Base-by-base conservation (phyloP, 2,888 invertebrate species). In the Iphiclides podalirius region DNA sequence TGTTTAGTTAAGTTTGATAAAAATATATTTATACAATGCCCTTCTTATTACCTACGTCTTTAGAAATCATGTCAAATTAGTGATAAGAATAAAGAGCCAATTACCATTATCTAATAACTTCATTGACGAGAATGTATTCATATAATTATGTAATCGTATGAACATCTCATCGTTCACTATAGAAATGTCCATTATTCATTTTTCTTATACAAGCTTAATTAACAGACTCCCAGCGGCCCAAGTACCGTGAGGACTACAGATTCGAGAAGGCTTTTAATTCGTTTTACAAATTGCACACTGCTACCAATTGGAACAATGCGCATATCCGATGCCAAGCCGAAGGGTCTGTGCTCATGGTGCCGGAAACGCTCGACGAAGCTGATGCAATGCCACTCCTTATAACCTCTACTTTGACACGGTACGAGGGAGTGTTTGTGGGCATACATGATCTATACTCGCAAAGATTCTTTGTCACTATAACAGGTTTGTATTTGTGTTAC, bases 371-470 rank as follows among this genome's bases (percentile, higher is more conserved):
- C 12, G 76, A 76, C 51, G 76, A 75, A 42, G 72, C 73, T 0
- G 75, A 75, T 15, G 60, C 64, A 6, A 54, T 72, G 37, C 67
- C 71, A 3, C 50, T 75, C 1, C 59, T 76, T 4, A 62, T 70
- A 12, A 54, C 63, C 1, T 60, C 68, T 0, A 61, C 72, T 12
- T 54, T 64, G 15, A 59, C 56, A 9, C 64, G 61, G 33, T 72
- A 62, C 39, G 57, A 64, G 15, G 74, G 76, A 3, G 64, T 71
- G 0, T 77, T 64, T 40, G 55, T 75, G 2, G 76, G 75, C 28
- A 66, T 73, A 37, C 75, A 77, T 47, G 75, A 75, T 51, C 57
- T 74, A 31, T 76, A 72, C 57, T 67, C 73, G 1, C 70, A 74
- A 51, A 61, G 73, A 44, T 60, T 57, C 4, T 76, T 69, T 54